Evolutionary conservation across 30 jellyfish, hydroid and myxozoan genomes (phyloP), one percentile per base, ranked within the genome.

Genomic region (Euphysa ruthae): DNA sequence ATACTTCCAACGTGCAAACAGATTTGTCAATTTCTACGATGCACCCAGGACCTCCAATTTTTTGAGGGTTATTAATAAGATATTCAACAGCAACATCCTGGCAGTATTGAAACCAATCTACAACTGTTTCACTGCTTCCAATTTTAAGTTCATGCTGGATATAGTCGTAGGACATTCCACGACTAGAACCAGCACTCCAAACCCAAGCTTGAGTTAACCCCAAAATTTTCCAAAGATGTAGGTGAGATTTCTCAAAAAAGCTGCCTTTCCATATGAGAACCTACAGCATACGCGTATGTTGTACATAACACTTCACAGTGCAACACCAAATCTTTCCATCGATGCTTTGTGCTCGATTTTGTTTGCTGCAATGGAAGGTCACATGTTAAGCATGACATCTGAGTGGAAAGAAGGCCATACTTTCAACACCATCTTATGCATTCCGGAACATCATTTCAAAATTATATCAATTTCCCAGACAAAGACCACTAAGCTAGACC

Each of bases 101-200:
- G 62, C 71, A 63, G 12, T 26, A 73, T 42, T 60, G 85, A 21
- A 56, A 35, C 85, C 85, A 73, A 28, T 73, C 85, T 6, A 44
- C 55, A 25, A 73, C 52, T 1, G 82, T 58, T 23, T 38, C 30
- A 6, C 33, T 55, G 0, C 84, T 31, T 1, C 77, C 60, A n/a
- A 71, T 71, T 14, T 71, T 62, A 30, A 71, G 78, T 18, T 71
- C 76, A 24, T 55, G 78, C 78, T 28, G 19, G 16, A 35, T 19
- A 14, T 71, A 55, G 46, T 54, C 60, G 19, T 0, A 29, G 21
- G 66, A 32, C 55, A 54, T n/a, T 22, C 83, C 75, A 58, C 83
- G 29, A 14, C 66, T 7, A 71, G 52, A 56, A 16, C 72, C 31
- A 51, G 55, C 77, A 74, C 26, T 43, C 78, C 62, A 44, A 8